phyloP scores from a whole-genome alignment of 2,888 invertebrate species.

The Tubulanus polymorphus region DNA sequence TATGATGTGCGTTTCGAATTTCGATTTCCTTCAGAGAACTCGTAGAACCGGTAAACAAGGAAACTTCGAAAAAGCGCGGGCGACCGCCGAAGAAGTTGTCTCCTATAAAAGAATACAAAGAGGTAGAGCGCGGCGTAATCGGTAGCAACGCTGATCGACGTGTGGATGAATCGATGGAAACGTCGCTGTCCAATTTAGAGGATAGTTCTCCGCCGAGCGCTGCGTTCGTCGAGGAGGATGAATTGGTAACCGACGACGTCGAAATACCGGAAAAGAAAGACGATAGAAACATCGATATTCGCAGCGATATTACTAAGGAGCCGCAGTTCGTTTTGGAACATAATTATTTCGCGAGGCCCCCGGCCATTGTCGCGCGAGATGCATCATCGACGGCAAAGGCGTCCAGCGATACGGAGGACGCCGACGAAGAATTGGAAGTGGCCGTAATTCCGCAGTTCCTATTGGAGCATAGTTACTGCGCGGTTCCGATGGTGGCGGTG shows the following conservation, averaged over 20 bases:
- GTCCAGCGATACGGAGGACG: conserved; percentile 11
- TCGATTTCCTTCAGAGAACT: no score
- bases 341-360: conserved; percentile 42
- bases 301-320: no score
- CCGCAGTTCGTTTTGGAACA: conserved; percentile 28
- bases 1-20: no score
- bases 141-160: no score
- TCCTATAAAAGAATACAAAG: no score
- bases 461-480: conserved; percentile 46
- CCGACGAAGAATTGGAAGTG: conserved; percentile 20
- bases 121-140: no score
- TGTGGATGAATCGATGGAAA: no score
- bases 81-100: neutral
- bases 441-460: conserved; percentile 27
- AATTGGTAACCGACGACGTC: conserved; percentile 24
- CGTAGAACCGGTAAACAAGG: no score
- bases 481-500: conserved; percentile 24
- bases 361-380: neutral
- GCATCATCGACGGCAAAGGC: conserved; percentile 2
- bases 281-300: no score
- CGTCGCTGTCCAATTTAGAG: no score
- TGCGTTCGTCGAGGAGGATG: conserved; percentile 19
- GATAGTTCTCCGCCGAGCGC: no score
- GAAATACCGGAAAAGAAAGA: conserved; percentile 5
- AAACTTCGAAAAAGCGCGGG: neutral